Conservation (phyloP, 37 sponge, comb jelly and placozoan species). For the Halichondria panicea region DNA sequence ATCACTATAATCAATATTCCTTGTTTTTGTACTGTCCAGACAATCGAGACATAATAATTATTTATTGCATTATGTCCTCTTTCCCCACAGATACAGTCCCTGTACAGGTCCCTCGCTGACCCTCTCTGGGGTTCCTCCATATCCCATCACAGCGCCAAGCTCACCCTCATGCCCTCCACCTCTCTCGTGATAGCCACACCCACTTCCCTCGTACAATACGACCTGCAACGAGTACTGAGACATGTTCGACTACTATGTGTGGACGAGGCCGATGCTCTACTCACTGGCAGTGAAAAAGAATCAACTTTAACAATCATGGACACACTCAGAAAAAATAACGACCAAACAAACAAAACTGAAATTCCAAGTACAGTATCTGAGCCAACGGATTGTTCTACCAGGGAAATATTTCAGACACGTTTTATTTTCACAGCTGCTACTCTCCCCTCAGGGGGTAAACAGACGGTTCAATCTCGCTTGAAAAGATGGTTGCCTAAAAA, state of each 20-base stretch:
- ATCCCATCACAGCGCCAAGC: background rate
- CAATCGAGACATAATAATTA: too few relatives aligned
- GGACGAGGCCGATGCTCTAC: conserved; percentile 81
- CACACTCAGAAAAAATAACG: conserved; percentile 2
- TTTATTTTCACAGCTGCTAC: conserved; percentile 79
- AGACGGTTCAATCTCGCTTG: conserved; percentile 42
- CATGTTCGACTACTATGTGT: conserved; percentile 33
- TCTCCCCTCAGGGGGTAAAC: conserved; percentile 47
- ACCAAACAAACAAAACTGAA: background rate
- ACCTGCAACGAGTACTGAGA: conserved; percentile 36
- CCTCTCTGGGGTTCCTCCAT: conserved; percentile 29
- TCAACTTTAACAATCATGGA: conserved; percentile 58
- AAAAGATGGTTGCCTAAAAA: conserved; percentile 42
- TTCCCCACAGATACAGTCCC: too few relatives aligned
- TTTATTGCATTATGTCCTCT: too few relatives aligned
- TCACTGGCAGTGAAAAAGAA: conserved; percentile 59
- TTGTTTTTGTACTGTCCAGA: too few relatives aligned
- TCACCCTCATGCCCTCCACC: conserved; percentile 43
- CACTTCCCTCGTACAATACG: conserved; percentile 39
- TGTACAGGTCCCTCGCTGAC: conserved; percentile 31
- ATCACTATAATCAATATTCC: too few relatives aligned
- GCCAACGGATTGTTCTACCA: too few relatives aligned
- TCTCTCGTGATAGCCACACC: conserved; percentile 58
- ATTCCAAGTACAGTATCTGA: background rate
- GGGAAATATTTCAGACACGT: conserved; percentile 16